Percentiles rank a stretch among this genome's conserved stretches.
Evolutionary conservation across 2,888 invertebrate species (phyloP).

Genomic region (Scaptodrosophila latifasciaeformis): DNA sequence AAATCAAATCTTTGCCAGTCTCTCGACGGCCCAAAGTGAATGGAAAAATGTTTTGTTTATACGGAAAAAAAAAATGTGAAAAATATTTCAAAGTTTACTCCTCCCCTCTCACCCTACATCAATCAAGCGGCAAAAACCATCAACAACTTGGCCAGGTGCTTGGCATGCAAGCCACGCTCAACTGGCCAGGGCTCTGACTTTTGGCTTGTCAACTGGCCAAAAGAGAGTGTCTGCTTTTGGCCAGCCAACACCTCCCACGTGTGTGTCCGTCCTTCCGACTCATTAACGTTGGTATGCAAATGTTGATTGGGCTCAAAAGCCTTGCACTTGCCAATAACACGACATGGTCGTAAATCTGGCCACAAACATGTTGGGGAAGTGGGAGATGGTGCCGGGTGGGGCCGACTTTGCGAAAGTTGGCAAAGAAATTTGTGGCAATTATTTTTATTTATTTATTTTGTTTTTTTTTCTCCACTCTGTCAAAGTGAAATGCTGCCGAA

Average conservation of each 20-base stretch:
- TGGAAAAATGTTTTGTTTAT: conserved; percentile 47
- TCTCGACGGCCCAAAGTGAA: conserved; percentile 58
- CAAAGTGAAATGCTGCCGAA: conserved; percentile 50
- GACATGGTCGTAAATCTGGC: too few species aligned
- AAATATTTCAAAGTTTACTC: too few species aligned
- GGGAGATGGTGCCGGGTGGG: neutral
- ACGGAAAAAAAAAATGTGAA: too few species aligned
- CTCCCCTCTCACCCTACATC: too few species aligned
- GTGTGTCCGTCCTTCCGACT: conserved; percentile 52
- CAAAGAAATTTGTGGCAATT: conserved; percentile 38
- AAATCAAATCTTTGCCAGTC: conserved; percentile 2
- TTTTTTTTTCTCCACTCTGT: too few species aligned
- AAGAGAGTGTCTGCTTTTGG: neutral
- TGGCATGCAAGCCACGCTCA: conserved; percentile 39
- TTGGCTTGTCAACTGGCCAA: neutral
- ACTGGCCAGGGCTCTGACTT: conserved; percentile 23
- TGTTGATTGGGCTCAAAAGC: conserved; percentile 34
- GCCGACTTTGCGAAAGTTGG: conserved; percentile 49
- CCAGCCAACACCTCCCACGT: conserved; percentile 25
- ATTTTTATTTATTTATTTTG: too few species aligned
- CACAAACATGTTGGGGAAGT: neutral
- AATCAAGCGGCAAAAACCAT: conserved; percentile 42
- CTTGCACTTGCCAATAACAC: conserved; percentile 46
- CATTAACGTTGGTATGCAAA: conserved; percentile 50
- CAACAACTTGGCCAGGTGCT: conserved; percentile 24